Percentiles rank a stretch among this genome's conserved stretches.
Evolutionary conservation across 2,113 vertebrate species (phyloP).

Genomic region (Cariama cristata): DNA sequence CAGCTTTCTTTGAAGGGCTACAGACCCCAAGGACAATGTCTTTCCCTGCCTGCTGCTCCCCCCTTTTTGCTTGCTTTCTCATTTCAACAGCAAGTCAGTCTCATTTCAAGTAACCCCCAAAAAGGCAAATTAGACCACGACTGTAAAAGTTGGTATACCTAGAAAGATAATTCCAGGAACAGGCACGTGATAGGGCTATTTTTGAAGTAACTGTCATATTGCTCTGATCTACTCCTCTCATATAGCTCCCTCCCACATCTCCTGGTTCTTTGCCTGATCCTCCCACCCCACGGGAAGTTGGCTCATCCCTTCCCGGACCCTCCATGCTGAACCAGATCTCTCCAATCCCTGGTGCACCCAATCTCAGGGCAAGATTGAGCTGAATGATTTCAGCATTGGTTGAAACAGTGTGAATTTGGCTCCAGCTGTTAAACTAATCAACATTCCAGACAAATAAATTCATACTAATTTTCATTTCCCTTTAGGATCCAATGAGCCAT

Average conservation of each 20-base stretch:
- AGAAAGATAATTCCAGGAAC: background rate
- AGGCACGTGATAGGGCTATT: background rate
- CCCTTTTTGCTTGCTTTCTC: background rate
- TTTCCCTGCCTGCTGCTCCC: background rate
- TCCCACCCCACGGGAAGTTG: background rate
- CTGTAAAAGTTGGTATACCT: background rate
- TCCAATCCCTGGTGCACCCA: background rate
- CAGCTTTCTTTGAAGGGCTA: background rate
- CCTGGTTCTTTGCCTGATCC: background rate
- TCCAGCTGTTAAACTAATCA: conserved; percentile 56
- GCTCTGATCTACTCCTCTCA: background rate
- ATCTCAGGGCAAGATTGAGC: background rate
- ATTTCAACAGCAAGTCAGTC: background rate
- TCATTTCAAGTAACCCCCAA: background rate
- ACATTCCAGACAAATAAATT: conserved; percentile 63
- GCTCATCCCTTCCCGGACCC: background rate
- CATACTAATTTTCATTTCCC: conserved; percentile 63
- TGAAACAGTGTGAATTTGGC: background rate
- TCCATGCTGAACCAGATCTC: background rate
- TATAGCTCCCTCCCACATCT: background rate
- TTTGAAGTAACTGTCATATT: background rate
- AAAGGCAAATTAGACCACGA: background rate
- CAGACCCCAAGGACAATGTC: background rate
- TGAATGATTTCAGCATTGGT: background rate
- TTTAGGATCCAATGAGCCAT: conserved; percentile 49